phyloP scores from a whole-genome alignment of 2,797 vertebrate species.

The Spinibarbus caldwelli region DNA sequence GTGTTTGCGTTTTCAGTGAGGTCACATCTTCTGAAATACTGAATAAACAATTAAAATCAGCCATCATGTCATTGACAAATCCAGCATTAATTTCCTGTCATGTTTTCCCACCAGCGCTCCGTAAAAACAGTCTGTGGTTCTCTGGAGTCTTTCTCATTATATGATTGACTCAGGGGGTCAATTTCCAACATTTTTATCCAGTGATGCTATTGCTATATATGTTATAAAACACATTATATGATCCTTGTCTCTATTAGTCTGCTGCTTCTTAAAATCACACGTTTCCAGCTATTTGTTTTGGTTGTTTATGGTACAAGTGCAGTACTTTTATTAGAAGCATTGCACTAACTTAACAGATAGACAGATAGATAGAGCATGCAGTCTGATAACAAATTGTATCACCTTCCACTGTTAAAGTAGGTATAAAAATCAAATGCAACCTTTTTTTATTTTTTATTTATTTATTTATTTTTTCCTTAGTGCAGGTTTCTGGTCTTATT shows the following conservation, averaged over 20 bases:
- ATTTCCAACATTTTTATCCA: not conserved
- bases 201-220: not conserved
- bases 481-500: no score
- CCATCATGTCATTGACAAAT: not conserved
- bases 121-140: slow-evolving; percentile 30
- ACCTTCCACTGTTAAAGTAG: no score
- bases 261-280: not conserved
- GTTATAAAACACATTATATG: not conserved
- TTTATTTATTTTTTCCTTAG: no score
- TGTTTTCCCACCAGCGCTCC: slow-evolving; percentile 2
- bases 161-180: not conserved
- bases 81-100: slow-evolving; percentile 51
- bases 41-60: slow-evolving; percentile 12
- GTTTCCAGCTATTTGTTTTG: not conserved
- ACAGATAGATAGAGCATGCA: no score
- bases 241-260: not conserved
- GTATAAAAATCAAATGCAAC: no score
- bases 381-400: no score
- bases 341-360: no score
- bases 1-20: not conserved
- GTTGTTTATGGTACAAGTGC: not conserved
- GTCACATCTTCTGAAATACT: not conserved
- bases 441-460: no score
- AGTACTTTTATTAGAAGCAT: no score
- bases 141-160: not conserved